A percentile compares a stretch with the other conserved stretches of the same genome.
These are phyloP conservation scores for Aplysia californica DNA, from an alignment of 1,140 invertebrate species.

Conservation along the genomic window DNA sequence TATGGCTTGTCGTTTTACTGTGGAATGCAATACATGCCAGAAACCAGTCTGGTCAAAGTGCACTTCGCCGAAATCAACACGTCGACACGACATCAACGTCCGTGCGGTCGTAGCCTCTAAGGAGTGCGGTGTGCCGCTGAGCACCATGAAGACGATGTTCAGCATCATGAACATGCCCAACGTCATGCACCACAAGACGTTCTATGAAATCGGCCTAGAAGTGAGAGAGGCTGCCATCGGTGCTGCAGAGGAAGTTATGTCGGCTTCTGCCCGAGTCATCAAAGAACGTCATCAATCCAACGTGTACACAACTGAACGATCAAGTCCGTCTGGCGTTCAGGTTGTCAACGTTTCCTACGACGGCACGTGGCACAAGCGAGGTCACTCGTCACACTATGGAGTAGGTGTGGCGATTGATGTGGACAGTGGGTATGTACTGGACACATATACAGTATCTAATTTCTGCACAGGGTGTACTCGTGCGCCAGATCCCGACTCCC, in stretches of 20 bases:
- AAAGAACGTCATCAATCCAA: no score
- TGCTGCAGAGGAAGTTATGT: background rate
- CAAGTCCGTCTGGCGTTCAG: background rate
- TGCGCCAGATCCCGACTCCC: background rate
- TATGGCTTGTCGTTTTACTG: no score
- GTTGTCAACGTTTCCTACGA: background rate
- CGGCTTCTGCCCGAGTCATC: background rate
- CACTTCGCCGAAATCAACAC: no score
- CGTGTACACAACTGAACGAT: background rate
- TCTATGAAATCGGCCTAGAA: background rate
- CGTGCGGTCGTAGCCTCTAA: background rate
- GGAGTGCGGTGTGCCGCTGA: background rate
- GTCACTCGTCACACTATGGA: background rate
- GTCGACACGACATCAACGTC: background rate
- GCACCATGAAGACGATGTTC: background rate
- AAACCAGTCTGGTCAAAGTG: no score
- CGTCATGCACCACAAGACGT: background rate
- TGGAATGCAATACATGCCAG: no score
- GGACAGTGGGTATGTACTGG: background rate
- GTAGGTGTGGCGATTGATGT: slow-evolving; percentile 6
- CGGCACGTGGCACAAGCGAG: slow-evolving; percentile 4
- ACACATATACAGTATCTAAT: background rate
- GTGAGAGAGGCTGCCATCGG: background rate
- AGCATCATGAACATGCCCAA: background rate
- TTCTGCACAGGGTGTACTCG: background rate